phyloP scores from a whole-genome alignment of 2,113 vertebrate genomes.

The Pterocles burchelli region DNA sequence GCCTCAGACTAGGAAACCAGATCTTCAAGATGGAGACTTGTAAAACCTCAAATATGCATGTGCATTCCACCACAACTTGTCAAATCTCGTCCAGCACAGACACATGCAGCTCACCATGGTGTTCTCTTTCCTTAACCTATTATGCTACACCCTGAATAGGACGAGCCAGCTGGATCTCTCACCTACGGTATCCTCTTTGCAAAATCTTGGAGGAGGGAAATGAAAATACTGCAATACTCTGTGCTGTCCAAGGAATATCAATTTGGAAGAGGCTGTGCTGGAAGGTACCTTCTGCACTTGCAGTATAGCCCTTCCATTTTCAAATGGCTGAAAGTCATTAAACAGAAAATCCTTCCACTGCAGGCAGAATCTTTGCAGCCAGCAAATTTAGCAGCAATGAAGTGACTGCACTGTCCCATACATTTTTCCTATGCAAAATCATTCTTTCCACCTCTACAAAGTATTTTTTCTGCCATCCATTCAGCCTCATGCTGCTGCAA shows the following conservation, averaged over 20 bases:
- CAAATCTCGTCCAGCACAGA: neutral
- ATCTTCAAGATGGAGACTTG: neutral
- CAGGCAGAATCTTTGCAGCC: neutral
- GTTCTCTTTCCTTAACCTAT: neutral
- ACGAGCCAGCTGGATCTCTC: neutral
- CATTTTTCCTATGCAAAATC: neutral
- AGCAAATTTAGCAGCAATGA: neutral
- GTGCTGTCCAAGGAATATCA: neutral
- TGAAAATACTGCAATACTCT: neutral
- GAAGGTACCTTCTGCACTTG: neutral
- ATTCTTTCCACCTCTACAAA: neutral
- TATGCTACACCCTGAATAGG: neutral
- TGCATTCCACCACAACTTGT: neutral
- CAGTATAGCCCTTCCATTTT: neutral
- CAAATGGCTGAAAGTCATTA: neutral
- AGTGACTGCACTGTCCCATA: neutral
- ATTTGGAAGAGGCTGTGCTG: neutral
- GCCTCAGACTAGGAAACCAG: neutral
- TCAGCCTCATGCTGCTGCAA: neutral
- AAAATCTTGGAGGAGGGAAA: neutral
- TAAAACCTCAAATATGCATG: fast-evolving
- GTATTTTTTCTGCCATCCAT: neutral
- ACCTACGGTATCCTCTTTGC: neutral
- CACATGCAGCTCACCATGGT: neutral
- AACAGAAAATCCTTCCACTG: neutral